Base-by-base conservation (phyloP, 2,888 invertebrate species). In the Calameuta filiformis region DNA sequence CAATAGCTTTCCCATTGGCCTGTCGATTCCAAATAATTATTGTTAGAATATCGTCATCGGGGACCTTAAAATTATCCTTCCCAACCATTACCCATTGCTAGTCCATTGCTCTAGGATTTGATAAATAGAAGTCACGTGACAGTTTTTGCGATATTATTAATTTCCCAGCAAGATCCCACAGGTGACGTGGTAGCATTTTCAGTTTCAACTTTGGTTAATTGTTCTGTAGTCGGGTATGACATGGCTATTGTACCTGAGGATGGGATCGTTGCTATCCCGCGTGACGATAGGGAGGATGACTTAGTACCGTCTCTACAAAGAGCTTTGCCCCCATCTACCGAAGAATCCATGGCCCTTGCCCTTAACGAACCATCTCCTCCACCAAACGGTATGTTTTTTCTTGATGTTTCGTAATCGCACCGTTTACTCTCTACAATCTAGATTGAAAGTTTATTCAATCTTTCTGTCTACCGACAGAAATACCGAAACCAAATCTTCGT, bases 191-290 rank as follows among this genome's bases (percentile, higher is more conserved):
- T 71, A 71, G 71, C 71, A 23, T 71, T 31, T 71, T 71, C 31
- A 34, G 71, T 71, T 71, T 34, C 6, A 71, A 71, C 31, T 31
- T 71, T 23, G 40, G 30, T 78, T 56, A 79, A 78, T 81, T 81
- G 73, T 83, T 84, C 85, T 85, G 77, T 83, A 89, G 88, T 83
- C 79, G 89, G 89, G 80, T 88, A 87, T 85, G 85, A 83, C 76
- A 85, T 88, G 81, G 86, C 86, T 81, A 88, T 89, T 84, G 87
- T 89, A 86, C 87, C 89, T 81, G 89, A 89, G 79, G 88, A 88
- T 76, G 87, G 89, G 82, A 87, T 88, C 81, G 87, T 90, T 79
- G 89, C 88, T 76, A 87, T 90, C 77, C 87, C 87, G 37, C 86
- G 85, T 77, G 86, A 79, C 80, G 86, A 87, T 80, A 86, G 83